Conservation (phyloP, 1,140 invertebrate genomes). For the Drosophila subpulchrella region DNA sequence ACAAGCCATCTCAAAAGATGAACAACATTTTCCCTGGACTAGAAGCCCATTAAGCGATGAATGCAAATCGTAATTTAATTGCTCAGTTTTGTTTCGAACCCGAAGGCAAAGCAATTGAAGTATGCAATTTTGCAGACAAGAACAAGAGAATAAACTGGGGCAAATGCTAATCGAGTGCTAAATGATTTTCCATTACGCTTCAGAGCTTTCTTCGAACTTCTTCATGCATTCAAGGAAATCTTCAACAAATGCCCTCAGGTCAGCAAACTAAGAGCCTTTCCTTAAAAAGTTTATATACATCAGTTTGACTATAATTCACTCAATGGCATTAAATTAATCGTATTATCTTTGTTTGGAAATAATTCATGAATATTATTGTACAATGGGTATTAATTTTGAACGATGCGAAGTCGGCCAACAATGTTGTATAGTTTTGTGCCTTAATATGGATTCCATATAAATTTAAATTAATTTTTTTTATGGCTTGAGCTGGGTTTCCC, state of each 20-base stretch:
- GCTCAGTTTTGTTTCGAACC: background rate
- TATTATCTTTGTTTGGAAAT: background rate
- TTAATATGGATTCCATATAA: constrained; percentile 37
- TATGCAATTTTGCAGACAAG: constrained; percentile 11
- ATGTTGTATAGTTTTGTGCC: constrained; percentile 2
- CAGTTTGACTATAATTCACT: background rate
- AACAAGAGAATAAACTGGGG: background rate
- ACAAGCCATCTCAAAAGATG: too few relatives aligned
- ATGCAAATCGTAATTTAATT: constrained; percentile 15
- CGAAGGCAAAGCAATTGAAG: constrained; percentile 1
- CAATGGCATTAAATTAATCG: constrained; percentile 1
- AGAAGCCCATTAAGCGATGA: background rate
- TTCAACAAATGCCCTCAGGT: background rate
- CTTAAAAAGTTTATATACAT: background rate
- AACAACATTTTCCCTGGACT: too few relatives aligned
- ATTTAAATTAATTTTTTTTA: constrained; percentile 51
- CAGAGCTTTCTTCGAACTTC: background rate
- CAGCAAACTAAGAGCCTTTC: background rate
- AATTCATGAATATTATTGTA: constrained; percentile 9
- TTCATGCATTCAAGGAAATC: background rate
- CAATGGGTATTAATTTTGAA: constrained; percentile 14
- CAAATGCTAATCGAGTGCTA: constrained; percentile 23
- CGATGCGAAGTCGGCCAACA: background rate
- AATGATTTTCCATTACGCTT: constrained; percentile 9
- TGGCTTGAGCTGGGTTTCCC: constrained; percentile 2